A percentile compares a stretch with the other conserved stretches of the same genome.
Conservation (phyloP, 1,140 invertebrate genomes). For the Globodera rostochiensis region DNA sequence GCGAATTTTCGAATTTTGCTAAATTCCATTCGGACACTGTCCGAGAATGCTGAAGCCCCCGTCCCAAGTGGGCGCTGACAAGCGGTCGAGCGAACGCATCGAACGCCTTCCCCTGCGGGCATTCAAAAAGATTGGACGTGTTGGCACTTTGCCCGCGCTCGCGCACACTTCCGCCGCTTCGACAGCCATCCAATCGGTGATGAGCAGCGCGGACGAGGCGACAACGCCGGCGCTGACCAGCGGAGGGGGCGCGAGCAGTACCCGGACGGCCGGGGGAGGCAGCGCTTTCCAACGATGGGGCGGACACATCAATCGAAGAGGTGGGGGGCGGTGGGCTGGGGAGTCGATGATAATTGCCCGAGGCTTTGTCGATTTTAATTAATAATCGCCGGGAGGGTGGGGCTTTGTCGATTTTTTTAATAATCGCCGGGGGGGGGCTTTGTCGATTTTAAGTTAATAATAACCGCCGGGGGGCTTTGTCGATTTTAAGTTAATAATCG, state of each 20-base stretch:
- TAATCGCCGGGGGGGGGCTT: too few species aligned
- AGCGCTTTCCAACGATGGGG: conserved; percentile 13
- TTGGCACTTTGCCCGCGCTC: conserved; percentile 20
- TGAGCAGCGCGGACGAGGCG: conserved; percentile 6
- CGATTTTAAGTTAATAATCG: too few species aligned
- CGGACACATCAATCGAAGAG: conserved; percentile 1
- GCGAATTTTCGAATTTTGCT: too few species aligned
- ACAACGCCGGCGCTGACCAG: conserved; percentile 11
- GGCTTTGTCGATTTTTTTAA: too few species aligned
- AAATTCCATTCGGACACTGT: not conserved
- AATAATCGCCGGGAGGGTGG: too few species aligned
- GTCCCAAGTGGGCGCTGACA: conserved; percentile 15
- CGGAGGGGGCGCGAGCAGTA: conserved; percentile 8
- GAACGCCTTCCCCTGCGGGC: conserved; percentile 25
- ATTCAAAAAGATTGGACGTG: conserved; percentile 30
- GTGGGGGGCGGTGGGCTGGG: not conserved
- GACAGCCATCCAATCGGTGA: conserved; percentile 14
- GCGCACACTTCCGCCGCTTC: conserved; percentile 17
- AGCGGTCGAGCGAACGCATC: not conserved
- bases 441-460: too few species aligned
- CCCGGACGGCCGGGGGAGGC: not conserved
- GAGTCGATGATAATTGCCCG: too few species aligned
- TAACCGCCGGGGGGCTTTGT: too few species aligned
- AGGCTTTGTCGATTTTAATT: too few species aligned
- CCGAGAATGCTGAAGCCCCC: conserved; percentile 2